A percentile compares a stretch with the other conserved stretches of the same genome.
These are phyloP conservation scores for Tamandua tetradactyla DNA, from an alignment of 2,797 vertebrate genomes.

Conservation along the genomic window DNA sequence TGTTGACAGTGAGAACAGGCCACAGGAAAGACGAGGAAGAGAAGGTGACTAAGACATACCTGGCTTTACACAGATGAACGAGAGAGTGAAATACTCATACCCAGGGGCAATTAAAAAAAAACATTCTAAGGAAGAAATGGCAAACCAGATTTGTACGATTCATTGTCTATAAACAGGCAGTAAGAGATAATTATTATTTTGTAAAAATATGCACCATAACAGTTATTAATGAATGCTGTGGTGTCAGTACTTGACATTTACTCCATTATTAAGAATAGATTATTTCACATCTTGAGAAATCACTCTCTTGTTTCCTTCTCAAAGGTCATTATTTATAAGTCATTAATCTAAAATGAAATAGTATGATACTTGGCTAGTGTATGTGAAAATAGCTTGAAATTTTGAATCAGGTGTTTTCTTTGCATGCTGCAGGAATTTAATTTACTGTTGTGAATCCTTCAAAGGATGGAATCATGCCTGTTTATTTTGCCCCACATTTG, in stretches of 20 bases:
- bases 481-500: not conserved
- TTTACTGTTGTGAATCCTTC: not conserved
- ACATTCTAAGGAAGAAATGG: constrained; percentile 7
- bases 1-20: not conserved
- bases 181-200: constrained; percentile 55
- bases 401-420: constrained; percentile 1
- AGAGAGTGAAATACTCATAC: not conserved
- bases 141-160: constrained; percentile 19
- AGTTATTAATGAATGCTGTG: not conserved
- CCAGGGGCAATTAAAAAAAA: not conserved
- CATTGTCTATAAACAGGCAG: constrained; percentile 23
- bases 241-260: constrained; percentile 29
- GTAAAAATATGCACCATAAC: not conserved
- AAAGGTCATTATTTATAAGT: constrained; percentile 47
- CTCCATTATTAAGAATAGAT: constrained; percentile 37
- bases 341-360: constrained; percentile 40
- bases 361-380: not conserved
- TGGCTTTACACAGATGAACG: not conserved
- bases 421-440: not conserved
- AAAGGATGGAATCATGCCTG: not conserved
- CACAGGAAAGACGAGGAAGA: not conserved
- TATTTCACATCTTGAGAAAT: constrained; percentile 34
- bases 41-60: not conserved
- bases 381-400: not conserved
- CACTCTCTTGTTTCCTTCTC: constrained; percentile 37